phyloP scores from a whole-genome alignment of 2,888 invertebrate species.

The Drosophila putrida region DNA sequence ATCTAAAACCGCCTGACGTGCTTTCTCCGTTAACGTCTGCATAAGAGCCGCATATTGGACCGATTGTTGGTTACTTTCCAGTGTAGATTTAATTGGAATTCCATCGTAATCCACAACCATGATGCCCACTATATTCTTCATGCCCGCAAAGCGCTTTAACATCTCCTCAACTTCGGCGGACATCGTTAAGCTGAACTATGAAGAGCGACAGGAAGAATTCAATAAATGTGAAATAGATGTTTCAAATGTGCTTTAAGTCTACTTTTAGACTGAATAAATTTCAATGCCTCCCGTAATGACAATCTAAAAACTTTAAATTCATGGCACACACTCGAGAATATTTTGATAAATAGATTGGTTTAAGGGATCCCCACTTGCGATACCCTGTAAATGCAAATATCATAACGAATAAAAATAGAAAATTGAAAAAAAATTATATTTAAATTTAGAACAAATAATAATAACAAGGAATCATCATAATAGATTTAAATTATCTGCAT shows the following conservation, averaged over 20 bases:
- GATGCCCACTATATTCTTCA: conserved; percentile 63
- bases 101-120: conserved; percentile 67
- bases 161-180: conserved; percentile 70
- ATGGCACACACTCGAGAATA: conserved; percentile 6
- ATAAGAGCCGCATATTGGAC: conserved; percentile 61
- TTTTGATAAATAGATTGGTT: not conserved
- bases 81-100: conserved; percentile 69
- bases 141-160: conserved; percentile 57
- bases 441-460: too few relatives aligned
- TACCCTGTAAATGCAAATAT: not conserved
- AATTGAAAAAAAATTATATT: not conserved
- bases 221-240: conserved; percentile 3
- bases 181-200: conserved; percentile 35
- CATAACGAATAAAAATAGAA: too few relatives aligned
- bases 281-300: not conserved
- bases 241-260: not conserved
- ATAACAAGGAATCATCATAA: not conserved
- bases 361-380: not conserved
- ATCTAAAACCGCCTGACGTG: conserved; percentile 63
- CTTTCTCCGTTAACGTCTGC: conserved; percentile 60
- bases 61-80: conserved; percentile 51
- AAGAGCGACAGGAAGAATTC: not conserved
- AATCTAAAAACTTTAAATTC: not conserved
- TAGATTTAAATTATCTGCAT: not conserved
- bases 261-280: conserved; percentile 17